Evolutionary conservation across 2,797 vertebrate genomes (phyloP).

Genomic region (Epinephelus awoara): DNA sequence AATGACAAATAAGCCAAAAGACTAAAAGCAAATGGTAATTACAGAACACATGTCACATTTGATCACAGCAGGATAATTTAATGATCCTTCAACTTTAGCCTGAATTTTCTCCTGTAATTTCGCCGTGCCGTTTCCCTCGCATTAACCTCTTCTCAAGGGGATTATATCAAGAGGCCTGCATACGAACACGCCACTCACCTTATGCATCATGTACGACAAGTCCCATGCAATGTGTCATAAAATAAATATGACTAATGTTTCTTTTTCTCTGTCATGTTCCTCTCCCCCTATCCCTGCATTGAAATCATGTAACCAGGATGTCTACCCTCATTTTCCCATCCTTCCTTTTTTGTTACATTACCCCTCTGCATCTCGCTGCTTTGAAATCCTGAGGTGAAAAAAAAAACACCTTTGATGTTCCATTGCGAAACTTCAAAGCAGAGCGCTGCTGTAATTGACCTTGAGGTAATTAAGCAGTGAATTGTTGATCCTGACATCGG

Average conservation of each 20-base stretch:
- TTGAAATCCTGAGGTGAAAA: conserved; percentile 76
- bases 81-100: background rate
- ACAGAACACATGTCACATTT: conserved; percentile 29
- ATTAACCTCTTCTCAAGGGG: conserved; percentile 7
- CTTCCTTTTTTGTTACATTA: conserved; percentile 66
- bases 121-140: background rate
- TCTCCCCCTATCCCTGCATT: conserved; percentile 12
- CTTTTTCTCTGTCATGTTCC: conserved; percentile 35
- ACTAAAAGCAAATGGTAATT: conserved; percentile 38
- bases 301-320: conserved; percentile 55
- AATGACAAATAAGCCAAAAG: conserved; percentile 44
- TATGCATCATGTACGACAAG: conserved; percentile 33
- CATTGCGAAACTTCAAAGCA: conserved; percentile 80
- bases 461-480: conserved; percentile 78
- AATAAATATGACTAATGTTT: conserved; percentile 58
- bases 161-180: conserved; percentile 14
- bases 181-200: conserved; percentile 37
- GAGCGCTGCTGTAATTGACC: conserved; percentile 76
- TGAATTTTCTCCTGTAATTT: background rate
- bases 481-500: conserved; percentile 70
- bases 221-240: conserved; percentile 43
- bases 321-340: conserved; percentile 65
- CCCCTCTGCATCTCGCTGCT: conserved; percentile 61
- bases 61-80: conserved; percentile 31
- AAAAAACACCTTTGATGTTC: conserved; percentile 81